phyloP scores from a whole-genome alignment of 1,140 invertebrate genomes.

The Pteromalus puparum region DNA sequence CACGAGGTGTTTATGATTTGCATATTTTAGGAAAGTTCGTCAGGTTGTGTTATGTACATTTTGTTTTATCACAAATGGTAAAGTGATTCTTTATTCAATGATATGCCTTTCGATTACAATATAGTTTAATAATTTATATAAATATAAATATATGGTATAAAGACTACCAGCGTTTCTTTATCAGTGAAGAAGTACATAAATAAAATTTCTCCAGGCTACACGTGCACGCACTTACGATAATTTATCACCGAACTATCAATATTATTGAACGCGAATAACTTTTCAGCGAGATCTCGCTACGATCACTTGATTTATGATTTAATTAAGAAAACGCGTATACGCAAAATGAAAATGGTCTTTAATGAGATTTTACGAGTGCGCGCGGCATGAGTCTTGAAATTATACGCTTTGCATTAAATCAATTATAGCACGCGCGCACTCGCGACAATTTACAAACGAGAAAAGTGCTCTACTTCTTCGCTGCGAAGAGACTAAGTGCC shows the following conservation, averaged over 20 bases:
- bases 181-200: too few species aligned
- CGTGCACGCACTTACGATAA: too few species aligned
- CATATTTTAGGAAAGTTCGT: too few species aligned
- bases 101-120: neutral
- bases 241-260: too few species aligned
- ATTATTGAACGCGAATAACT: too few species aligned
- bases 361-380: neutral
- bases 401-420: constrained; percentile 41
- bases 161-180: too few species aligned
- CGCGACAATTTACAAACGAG: constrained; percentile 40
- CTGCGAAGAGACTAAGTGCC: constrained; percentile 45
- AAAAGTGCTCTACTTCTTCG: constrained; percentile 48
- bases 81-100: neutral
- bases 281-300: neutral
- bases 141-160: neutral
- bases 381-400: constrained; percentile 13
- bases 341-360: neutral
- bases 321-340: constrained; percentile 7
- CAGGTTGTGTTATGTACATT: too few species aligned
- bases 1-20: too few species aligned
- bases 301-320: constrained; percentile 1
- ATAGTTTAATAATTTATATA: neutral
- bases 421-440: constrained; percentile 19
- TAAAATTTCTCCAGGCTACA: too few species aligned
- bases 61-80: too few species aligned